Base-by-base conservation (phyloP, 2,888 invertebrate genomes). In the Dryomyza anilis region DNA sequence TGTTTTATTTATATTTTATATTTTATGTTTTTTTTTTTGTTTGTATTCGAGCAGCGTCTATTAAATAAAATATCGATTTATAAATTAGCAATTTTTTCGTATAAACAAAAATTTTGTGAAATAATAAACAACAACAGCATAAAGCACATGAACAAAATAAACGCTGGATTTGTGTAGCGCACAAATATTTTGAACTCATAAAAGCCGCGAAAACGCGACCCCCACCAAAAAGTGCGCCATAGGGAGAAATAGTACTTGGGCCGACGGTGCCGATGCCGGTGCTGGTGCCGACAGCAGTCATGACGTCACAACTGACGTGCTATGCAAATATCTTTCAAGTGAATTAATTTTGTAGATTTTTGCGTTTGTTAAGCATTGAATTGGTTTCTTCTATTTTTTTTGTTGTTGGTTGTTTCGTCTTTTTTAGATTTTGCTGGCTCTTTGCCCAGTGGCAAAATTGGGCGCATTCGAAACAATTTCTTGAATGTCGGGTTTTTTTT, bases 331-430 rank as follows among this genome's bases (percentile, higher is more conserved):
- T 50, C 23, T 19, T 21, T 50, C 48, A 50, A 19, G 48, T 14
- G 48, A 50, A 50, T 50, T 50, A 50, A 50, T 50, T 50, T 50
- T 23, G 48, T 50, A 21, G 48, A 50, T 50, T 50, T 39, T 50
- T 23, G 48, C 48, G 25, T 50, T 50, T 50, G 48, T 50, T 50
- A 14, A 25, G 23, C 48, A 50, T 23, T 12, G 25, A 50, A 21
- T 50, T 50, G 14, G 19, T 50, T 23, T 21, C 6, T 14, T 23
- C 23, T 21, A 19, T 50, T 50, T 19, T 46, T 46, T 19, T 46
- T 46, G 19, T 21, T 48, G 39, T 12, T 39, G 39, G 12, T 39
- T 39, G 12, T 2, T 3, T 39, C 3, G 3, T 39, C n/a, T 39
- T 39, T 39, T 6, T 50, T 50, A 23, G 48, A 50, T 21, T 25